Percentiles rank a stretch among this genome's conserved stretches.
Evolutionary conservation across 2,888 invertebrate genomes (phyloP).

Genomic region (Cerastoderma edule): DNA sequence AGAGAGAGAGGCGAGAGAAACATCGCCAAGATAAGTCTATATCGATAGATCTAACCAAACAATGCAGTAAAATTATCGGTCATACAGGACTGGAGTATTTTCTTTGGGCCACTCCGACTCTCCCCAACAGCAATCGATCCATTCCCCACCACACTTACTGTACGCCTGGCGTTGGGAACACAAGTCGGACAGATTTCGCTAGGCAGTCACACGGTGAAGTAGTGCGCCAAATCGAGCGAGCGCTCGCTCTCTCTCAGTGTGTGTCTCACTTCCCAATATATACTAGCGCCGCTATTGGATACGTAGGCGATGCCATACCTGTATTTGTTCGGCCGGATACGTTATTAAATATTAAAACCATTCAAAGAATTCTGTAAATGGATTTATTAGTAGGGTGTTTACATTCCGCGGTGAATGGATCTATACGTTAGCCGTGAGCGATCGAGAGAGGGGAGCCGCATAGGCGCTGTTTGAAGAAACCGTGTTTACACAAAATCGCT

Average conservation of each 20-base stretch:
- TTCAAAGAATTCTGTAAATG: slow-evolving; percentile 24
- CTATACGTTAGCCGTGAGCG: slow-evolving; percentile 2
- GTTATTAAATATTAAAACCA: slow-evolving; percentile 22
- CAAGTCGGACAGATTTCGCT: slow-evolving; percentile 15
- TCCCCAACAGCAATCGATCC: slow-evolving; percentile 18
- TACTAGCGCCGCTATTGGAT: slow-evolving; percentile 23
- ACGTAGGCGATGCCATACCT: slow-evolving; percentile 11
- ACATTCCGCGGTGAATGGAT: slow-evolving; percentile 24
- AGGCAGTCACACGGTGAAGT: slow-evolving; percentile 13
- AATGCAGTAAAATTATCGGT: slow-evolving; percentile 3
- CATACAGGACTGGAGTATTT: background rate
- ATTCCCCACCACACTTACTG: slow-evolving; percentile 10
- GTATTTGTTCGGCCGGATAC: slow-evolving; percentile 18
- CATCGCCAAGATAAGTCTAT: background rate
- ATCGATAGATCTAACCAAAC: background rate
- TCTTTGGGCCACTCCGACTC: background rate
- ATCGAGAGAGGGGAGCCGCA: slow-evolving; percentile 4
- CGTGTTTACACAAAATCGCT: slow-evolving; percentile 1
- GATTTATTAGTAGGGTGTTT: slow-evolving; percentile 26
- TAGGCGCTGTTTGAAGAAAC: slow-evolving; percentile 15
- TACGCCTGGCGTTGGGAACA: slow-evolving; percentile 7
- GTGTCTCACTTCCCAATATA: too few relatives aligned
- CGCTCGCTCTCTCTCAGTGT: background rate
- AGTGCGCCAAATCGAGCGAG: slow-evolving; percentile 13
- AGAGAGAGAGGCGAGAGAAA: background rate